phyloP scores from a whole-genome alignment of 2,113 vertebrate genomes.

The Corythornis madagascariensis region DNA sequence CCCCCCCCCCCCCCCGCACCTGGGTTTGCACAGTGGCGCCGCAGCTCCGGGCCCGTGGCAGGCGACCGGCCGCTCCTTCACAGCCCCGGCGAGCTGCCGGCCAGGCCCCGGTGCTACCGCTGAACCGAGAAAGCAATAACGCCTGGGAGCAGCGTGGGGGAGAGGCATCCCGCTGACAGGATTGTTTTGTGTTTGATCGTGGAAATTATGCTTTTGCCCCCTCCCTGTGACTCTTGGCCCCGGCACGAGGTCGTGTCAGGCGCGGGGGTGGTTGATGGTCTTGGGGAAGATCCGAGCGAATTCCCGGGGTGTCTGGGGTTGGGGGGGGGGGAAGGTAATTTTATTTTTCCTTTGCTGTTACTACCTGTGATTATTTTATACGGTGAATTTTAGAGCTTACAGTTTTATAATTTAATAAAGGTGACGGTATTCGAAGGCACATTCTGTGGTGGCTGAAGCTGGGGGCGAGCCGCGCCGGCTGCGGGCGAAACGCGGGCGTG shows the following conservation, averaged over 20 bases:
- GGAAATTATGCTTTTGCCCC: background rate
- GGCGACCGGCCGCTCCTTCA: accelerated
- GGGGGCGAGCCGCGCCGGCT: background rate
- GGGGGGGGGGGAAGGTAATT: background rate
- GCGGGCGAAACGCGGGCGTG: background rate
- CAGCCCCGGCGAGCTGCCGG: background rate
- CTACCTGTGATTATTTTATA: conserved; percentile 48
- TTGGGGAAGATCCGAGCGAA: background rate
- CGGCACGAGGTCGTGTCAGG: background rate
- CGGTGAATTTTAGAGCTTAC: conserved; percentile 6
- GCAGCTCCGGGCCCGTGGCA: background rate
- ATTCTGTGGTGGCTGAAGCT: accelerated
- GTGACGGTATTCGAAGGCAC: background rate
- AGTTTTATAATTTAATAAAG: conserved; percentile 44
- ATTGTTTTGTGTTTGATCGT: background rate
- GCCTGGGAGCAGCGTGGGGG: background rate
- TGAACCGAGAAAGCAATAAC: conserved; percentile 48
- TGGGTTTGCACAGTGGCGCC: background rate
- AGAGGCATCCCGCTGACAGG: background rate
- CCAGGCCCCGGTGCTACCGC: background rate
- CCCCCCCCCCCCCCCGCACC: background rate
- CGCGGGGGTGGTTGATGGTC: background rate
- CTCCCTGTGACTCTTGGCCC: background rate
- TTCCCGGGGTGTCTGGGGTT: background rate
- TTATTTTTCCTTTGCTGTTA: conserved; percentile 11